A percentile compares a stretch with the other conserved stretches of the same genome.
Conservation (phyloP, 2,113 vertebrate species). For the Nicator chloris region DNA sequence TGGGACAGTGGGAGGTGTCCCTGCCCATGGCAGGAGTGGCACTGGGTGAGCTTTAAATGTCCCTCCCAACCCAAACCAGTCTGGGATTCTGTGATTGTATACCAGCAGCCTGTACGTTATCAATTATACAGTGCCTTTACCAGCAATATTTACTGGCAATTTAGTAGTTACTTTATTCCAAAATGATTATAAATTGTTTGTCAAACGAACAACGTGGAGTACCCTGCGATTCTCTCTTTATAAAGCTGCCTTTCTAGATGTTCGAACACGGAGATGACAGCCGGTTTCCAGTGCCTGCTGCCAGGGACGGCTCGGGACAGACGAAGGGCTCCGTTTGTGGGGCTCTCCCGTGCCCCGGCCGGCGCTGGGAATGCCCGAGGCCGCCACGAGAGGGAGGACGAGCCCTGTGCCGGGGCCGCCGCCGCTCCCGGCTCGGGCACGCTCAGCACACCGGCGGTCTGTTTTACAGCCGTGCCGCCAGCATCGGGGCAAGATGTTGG, state of each 20-base stretch:
- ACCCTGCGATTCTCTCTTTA: background rate
- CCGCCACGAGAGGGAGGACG: slow-evolving; percentile 49
- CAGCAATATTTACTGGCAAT: background rate
- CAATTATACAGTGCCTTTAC: background rate
- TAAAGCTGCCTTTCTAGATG: background rate
- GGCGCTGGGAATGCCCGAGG: background rate
- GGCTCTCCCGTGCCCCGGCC: background rate
- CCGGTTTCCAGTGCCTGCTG: background rate
- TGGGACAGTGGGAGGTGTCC: background rate
- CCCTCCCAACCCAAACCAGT: background rate
- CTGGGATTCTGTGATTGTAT: background rate
- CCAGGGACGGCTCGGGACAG: background rate
- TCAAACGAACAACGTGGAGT: fast-evolving
- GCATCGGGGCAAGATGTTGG: slow-evolving; percentile 3
- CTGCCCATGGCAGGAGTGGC: background rate
- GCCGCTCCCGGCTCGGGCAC: background rate
- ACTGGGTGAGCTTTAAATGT: fast-evolving
- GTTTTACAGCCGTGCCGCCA: too few relatives aligned
- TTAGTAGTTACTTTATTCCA: background rate
- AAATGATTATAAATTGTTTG: background rate
- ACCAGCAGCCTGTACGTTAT: background rate
- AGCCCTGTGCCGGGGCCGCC: background rate
- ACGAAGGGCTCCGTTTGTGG: background rate
- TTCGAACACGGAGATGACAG: background rate
- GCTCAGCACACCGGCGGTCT: too few relatives aligned